Percentiles rank a stretch among this genome's conserved stretches.
Evolutionary conservation across 2,888 invertebrate genomes (phyloP).

Genomic region (Archips crataeganus): DNA sequence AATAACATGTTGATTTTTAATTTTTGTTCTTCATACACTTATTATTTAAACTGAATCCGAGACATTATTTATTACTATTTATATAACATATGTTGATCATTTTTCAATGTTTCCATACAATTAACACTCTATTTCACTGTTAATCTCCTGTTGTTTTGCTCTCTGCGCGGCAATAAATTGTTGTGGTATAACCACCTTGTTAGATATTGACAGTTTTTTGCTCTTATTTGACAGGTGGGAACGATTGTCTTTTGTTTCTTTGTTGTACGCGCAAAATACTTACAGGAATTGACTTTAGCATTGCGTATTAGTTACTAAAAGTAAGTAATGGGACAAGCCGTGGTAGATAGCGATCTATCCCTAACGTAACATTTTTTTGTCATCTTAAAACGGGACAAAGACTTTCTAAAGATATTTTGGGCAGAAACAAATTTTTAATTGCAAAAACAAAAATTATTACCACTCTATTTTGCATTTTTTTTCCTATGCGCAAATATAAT

Average conservation of each 20-base stretch:
- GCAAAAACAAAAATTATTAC: too few relatives aligned
- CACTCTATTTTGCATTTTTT: too few relatives aligned
- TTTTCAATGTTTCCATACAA: conserved; percentile 85
- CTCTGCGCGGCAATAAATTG: conserved; percentile 25
- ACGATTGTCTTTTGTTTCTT: not conserved
- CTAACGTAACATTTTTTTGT: too few relatives aligned
- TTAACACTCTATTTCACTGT: conserved; percentile 84
- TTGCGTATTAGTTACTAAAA: too few relatives aligned
- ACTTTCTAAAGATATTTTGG: too few relatives aligned
- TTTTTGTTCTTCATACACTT: conserved; percentile 82
- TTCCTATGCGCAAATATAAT: too few relatives aligned
- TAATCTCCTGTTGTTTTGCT: conserved; percentile 69
- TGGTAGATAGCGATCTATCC: too few relatives aligned
- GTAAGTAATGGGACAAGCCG: too few relatives aligned
- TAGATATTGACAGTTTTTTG: conserved; percentile 21
- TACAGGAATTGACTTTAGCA: too few relatives aligned
- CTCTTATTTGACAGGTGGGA: not conserved
- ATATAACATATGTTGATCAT: conserved; percentile 86
- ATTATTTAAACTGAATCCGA: conserved; percentile 85
- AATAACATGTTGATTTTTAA: conserved; percentile 85
- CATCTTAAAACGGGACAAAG: too few relatives aligned
- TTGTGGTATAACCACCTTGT: conserved; percentile 24
- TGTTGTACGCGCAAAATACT: too few relatives aligned
- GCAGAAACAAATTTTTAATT: too few relatives aligned
- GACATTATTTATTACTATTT: conserved; percentile 84